Base-by-base conservation (phyloP, 2,113 vertebrate genomes). In the Channa maculata region DNA sequence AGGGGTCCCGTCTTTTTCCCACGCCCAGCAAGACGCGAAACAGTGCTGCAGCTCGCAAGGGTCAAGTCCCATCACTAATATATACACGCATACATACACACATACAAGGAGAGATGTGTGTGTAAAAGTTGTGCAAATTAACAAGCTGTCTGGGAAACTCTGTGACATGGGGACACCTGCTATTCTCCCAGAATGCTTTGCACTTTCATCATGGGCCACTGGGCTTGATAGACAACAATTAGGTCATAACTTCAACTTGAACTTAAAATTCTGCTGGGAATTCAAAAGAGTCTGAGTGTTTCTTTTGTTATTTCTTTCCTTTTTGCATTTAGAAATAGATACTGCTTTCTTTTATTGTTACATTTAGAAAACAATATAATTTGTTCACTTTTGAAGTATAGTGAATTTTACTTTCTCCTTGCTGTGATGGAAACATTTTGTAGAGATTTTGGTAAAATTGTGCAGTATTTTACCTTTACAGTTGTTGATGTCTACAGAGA, bases 1-100 rank as follows among this genome's bases (percentile, higher is more conserved):
- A 93, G 94, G 94, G 94, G 89, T 93, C 89, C 83, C 90, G 92
- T 94, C 95, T 96, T 96, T 97, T 97, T 96, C 96, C 96, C 96
- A 97, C 96, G 96, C 93, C 95, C 96, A 90, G 95, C 92, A 93
- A 94, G 94, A 95, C 83, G 92, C 88, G 83, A 93, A 95, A 94
- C 94, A 94, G 82, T 93, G 92, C 90, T 79, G 84, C 93, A 88
- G 93, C 93, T 93, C 91, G 84, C 93, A 81, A 91, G 94, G 96
- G 96, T 96, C 96, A 96, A 93, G 94, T 95, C 94, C 94, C 95
- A 92, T 88, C 91, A 77, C 95, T 95, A 94, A 95, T 93, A 94
- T 93, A 95, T 91, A 95, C 95, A 92, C 95, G 91, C 87, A 86
- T 79, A 81, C 88, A 86, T 74, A 87, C 65, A 84, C 83, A 71